A percentile compares a stretch with the other conserved stretches of the same genome.
Conservation (phyloP, 2,888 invertebrate genomes). For the Drosophila eohydei region DNA sequence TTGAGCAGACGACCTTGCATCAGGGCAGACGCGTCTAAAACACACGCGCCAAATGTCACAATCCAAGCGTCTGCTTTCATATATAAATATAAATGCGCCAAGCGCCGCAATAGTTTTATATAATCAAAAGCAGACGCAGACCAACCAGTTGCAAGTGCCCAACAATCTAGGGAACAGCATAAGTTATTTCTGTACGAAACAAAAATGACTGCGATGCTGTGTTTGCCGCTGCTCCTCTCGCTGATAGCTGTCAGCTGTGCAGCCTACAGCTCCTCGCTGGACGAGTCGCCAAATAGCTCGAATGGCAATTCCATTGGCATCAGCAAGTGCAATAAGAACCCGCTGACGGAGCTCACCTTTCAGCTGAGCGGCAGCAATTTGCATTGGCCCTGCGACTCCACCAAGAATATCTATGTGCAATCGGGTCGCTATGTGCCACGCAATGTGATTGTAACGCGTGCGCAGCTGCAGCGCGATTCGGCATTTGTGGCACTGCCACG, state of each 20-base stretch:
- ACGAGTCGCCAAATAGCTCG: constrained; percentile 22
- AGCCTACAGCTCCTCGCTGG: constrained; percentile 38
- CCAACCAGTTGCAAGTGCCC: constrained; percentile 7
- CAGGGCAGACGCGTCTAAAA: constrained; percentile 40
- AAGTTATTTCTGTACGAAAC: not conserved
- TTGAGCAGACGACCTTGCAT: constrained; percentile 63
- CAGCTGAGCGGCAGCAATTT: constrained; percentile 84
- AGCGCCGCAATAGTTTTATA: constrained; percentile 55
- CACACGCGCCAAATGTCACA: constrained; percentile 58
- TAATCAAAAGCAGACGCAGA: constrained; percentile 25
- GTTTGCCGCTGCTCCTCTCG: constrained; percentile 21
- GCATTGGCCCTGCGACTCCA: constrained; percentile 87
- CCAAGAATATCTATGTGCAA: constrained; percentile 87
- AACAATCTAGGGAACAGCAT: not conserved
- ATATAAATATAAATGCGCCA: constrained; percentile 58
- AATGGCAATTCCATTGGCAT: constrained; percentile 43
- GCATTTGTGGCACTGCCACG: constrained; percentile 87
- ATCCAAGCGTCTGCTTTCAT: constrained; percentile 27
- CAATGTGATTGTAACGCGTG: constrained; percentile 87
- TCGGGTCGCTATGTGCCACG: constrained; percentile 87
- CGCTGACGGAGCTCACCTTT: constrained; percentile 80
- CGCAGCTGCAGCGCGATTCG: constrained; percentile 87
- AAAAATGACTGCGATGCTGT: constrained; percentile 35
- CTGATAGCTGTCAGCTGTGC: constrained; percentile 24
- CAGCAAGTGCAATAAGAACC: constrained; percentile 72